Evolutionary conservation across 2,113 vertebrate species (phyloP).

Genomic region (Anser cygnoides): DNA sequence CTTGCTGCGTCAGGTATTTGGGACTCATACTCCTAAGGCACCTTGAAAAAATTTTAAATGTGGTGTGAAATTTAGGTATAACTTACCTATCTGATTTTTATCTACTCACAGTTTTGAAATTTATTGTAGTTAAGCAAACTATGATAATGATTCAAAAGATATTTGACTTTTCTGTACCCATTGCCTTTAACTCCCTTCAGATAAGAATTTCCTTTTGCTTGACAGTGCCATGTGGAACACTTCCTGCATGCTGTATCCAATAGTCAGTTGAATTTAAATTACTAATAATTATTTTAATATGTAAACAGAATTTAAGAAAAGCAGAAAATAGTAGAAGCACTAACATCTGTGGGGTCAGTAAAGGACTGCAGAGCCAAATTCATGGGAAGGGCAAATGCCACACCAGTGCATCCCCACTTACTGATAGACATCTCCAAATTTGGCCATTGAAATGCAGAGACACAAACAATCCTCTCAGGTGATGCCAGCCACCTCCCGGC

Average conservation of each 20-base stretch:
- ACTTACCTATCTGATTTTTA: neutral
- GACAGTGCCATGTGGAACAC: neutral
- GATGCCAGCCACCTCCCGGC: neutral
- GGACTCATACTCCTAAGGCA: neutral
- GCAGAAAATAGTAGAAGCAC: neutral
- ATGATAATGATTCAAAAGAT: neutral
- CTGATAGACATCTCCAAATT: neutral
- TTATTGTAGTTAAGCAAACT: neutral
- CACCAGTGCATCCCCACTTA: fast-evolving
- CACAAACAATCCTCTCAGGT: neutral
- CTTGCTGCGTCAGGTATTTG: neutral
- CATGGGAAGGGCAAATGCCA: neutral
- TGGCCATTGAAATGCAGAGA: neutral
- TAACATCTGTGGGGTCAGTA: neutral
- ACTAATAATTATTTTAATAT: neutral
- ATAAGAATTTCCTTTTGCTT: neutral
- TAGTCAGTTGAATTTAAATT: neutral
- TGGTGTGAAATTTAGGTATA: neutral
- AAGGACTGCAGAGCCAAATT: neutral
- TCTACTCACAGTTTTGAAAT: neutral
- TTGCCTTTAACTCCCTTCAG: neutral
- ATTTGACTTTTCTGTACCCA: neutral
- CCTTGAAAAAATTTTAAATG: neutral
- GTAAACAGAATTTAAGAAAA: neutral
- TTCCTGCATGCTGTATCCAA: neutral